A percentile compares a stretch with the other conserved stretches of the same genome.
Conservation (phyloP, 2,113 vertebrate species). For the Neolamprologus variostigma region DNA sequence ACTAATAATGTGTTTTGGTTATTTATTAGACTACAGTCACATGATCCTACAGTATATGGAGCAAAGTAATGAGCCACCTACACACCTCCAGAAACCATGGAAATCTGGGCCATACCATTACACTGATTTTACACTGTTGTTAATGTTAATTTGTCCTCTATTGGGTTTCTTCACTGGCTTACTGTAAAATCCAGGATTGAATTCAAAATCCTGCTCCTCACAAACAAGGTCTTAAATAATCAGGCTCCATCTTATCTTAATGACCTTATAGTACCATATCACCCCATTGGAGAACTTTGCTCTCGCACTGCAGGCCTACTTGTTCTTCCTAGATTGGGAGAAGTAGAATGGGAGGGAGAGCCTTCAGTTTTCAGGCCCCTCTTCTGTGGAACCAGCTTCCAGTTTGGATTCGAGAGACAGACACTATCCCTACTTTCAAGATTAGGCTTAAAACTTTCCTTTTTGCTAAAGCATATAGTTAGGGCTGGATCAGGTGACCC, state of each 20-base stretch:
- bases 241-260: not conserved
- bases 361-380: too few relatives aligned
- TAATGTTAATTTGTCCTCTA: not conserved
- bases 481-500: too few relatives aligned
- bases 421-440: accelerated
- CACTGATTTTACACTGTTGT: not conserved
- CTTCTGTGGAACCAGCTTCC: too few relatives aligned
- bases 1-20: not conserved
- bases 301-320: not conserved
- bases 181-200: not conserved
- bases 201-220: not conserved
- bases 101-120: accelerated
- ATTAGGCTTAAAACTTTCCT: too few relatives aligned
- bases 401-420: too few relatives aligned
- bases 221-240: not conserved
- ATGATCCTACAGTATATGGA: not conserved
- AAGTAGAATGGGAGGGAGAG: too few relatives aligned
- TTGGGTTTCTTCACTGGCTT: too few relatives aligned
- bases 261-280: not conserved
- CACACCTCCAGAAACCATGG: not conserved
- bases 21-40: not conserved
- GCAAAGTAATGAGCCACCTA: not conserved
- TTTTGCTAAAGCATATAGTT: too few relatives aligned
- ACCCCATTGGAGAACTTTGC: not conserved
- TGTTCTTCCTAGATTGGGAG: not conserved